Base-by-base conservation (phyloP, 1,140 invertebrate species). In the Megalopta genalis region DNA sequence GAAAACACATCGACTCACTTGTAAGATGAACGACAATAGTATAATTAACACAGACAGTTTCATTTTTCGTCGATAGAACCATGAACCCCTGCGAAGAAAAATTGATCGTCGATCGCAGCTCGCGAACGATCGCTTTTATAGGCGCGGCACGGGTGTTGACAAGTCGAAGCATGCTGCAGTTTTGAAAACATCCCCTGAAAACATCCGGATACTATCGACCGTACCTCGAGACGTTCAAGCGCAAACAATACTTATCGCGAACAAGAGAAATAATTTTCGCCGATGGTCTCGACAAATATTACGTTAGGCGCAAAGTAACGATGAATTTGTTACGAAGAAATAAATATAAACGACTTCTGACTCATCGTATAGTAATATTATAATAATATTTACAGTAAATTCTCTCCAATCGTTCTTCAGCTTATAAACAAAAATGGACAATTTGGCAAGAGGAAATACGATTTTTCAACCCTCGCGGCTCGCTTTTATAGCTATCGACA, bases 41-140 rank as follows among this genome's bases (percentile, higher is more conserved):
- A 66, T 2, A n/a, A 84, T 39, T 9, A 8, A 10, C 32, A 4
- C 14, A 1, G 39, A 14, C 16, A 21, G 25, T 23, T 74, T 75
- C 62, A 81, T 84, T 25, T 63, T 64, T 42, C 12, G 6, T 3
- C 14, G 6, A 18, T n/a, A 27, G 16, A 1, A 12, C 37, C 5
- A n/a, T 60, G 4, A 14, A 23, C 57, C 23, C 18, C 25, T 9
- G 42, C 12, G n/a, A 2, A 7, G 1, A 12, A 49, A 8, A 52
- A 9, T 71, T 5, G 32, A 54, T 54, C n/a, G 12, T 37, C 12
- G 21, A 39, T 14, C 9, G 0, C 8, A 2, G 0, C 10, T 1
- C 66, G 42, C 54, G 76, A 72, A 10, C 42, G 8, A 21, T 54
- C 57, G 60, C 52, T 73, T 86, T 86, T 86, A 86, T 86, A 86